These are phyloP conservation scores for Drosophila longiperda DNA, from an alignment of 2,888 invertebrate species.

Conservation along the genomic window DNA sequence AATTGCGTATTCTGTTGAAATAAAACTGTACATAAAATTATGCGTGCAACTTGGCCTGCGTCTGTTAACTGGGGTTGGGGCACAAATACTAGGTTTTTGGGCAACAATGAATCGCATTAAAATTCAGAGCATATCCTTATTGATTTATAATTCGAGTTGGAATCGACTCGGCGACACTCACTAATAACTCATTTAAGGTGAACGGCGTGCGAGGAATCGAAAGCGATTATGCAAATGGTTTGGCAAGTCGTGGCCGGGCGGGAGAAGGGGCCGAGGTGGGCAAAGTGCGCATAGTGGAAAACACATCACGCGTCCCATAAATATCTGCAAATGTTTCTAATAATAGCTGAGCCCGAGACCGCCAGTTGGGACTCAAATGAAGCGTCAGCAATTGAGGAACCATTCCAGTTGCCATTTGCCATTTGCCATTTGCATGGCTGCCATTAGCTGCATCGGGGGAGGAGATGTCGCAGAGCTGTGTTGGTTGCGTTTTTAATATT, in stretches of 20 bases:
- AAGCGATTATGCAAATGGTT: slow-evolving; percentile 82
- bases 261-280: background rate
- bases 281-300: slow-evolving; percentile 35
- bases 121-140: slow-evolving; percentile 78
- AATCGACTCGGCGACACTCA: slow-evolving; percentile 76
- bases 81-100: slow-evolving; percentile 19
- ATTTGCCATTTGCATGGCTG: slow-evolving; percentile 48
- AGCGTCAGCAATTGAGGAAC: slow-evolving; percentile 45
- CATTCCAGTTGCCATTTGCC: slow-evolving; percentile 33
- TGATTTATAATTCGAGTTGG: slow-evolving; percentile 80
- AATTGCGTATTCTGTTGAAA: slow-evolving; percentile 53
- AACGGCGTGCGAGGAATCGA: slow-evolving; percentile 76
- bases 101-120: slow-evolving; percentile 68
- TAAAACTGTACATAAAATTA: slow-evolving; percentile 63
- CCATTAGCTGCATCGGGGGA: slow-evolving; percentile 44
- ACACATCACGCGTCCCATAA: slow-evolving; percentile 76
- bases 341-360: slow-evolving; percentile 59
- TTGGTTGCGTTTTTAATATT: slow-evolving; percentile 58
- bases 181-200: slow-evolving; percentile 83
- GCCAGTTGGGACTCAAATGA: slow-evolving; percentile 44
- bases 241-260: slow-evolving; percentile 2
- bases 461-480: slow-evolving; percentile 5
- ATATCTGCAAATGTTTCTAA: slow-evolving; percentile 79
- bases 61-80: background rate
- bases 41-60: slow-evolving; percentile 38